phyloP scores from a whole-genome alignment of 2,797 vertebrate species.

The Astyanax mexicanus region DNA sequence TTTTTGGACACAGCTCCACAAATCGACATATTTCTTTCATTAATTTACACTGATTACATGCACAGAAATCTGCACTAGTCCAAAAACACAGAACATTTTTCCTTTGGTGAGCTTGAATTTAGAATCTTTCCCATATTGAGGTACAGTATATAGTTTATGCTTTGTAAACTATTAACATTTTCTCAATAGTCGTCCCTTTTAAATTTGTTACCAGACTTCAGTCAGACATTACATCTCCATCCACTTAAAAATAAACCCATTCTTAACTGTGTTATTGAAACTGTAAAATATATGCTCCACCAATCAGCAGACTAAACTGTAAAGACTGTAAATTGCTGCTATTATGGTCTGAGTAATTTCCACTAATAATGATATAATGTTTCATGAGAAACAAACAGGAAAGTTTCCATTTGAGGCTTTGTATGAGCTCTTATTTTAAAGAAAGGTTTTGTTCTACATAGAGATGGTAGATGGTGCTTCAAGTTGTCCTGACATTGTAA shows the following conservation, averaged over 20 bases:
- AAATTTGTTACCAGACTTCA: neutral
- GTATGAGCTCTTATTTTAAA: neutral
- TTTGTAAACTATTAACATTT: no score
- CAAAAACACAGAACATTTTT: no score
- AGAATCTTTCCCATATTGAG: no score
- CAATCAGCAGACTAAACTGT: conserved; percentile 51
- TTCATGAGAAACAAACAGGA: neutral
- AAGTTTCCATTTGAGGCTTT: conserved; percentile 7
- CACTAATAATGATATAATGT: neutral
- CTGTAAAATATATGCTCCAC: conserved; percentile 50
- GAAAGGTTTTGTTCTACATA: neutral
- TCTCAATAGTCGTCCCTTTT: no score
- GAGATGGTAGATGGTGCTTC: no score
- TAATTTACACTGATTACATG: no score
- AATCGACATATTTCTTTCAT: no score
- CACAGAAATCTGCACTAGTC: no score
- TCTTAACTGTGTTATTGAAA: conserved; percentile 41
- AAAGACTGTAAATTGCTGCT: conserved; percentile 45
- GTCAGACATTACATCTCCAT: conserved; percentile 23
- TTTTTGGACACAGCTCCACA: no score
- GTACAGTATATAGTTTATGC: no score
- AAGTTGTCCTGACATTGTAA: neutral
- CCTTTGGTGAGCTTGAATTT: no score
- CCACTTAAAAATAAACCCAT: neutral
- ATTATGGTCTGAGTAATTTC: conserved; percentile 3